Evolutionary conservation across 2,888 invertebrate species (phyloP).

Genomic region (Cerceris ruficornis): DNA sequence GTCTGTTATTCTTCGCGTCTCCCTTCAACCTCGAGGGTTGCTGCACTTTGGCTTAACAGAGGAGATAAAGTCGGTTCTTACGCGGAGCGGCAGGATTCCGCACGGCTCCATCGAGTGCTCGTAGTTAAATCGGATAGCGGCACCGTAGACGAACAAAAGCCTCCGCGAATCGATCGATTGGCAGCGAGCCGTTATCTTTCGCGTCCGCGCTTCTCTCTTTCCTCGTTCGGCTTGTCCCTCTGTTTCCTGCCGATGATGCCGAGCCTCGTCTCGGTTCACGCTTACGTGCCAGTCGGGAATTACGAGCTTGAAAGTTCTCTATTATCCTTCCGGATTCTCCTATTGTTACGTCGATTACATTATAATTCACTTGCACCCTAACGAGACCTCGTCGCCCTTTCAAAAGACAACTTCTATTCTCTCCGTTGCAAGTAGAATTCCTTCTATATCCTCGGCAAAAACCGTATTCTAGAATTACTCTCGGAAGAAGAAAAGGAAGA

Average conservation of each 20-base stretch:
- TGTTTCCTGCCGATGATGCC: slow-evolving; percentile 35
- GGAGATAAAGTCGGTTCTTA: slow-evolving; percentile 71
- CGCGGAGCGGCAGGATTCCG: slow-evolving; percentile 60
- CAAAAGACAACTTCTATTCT: too few relatives aligned
- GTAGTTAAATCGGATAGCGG: slow-evolving; percentile 76
- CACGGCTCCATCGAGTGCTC: slow-evolving; percentile 60
- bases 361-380: too few relatives aligned
- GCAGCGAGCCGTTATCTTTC: slow-evolving; percentile 77
- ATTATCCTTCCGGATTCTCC: too few relatives aligned
- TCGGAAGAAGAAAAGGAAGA: too few relatives aligned
- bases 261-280: slow-evolving; percentile 37
- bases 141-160: slow-evolving; percentile 75
- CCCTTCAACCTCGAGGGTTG: slow-evolving; percentile 31
- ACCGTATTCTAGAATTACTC: too few relatives aligned
- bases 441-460: too few relatives aligned
- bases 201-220: slow-evolving; percentile 73
- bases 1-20: slow-evolving; percentile 28
- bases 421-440: too few relatives aligned
- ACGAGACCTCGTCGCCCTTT: too few relatives aligned
- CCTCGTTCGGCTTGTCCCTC: slow-evolving; percentile 55
- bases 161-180: slow-evolving; percentile 76
- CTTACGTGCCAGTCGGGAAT: slow-evolving; percentile 21
- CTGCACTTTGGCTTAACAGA: slow-evolving; percentile 67
- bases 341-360: too few relatives aligned
- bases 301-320: too few relatives aligned